Conservation (phyloP, 2,888 invertebrate genomes). For the Tiliacea aurago region DNA sequence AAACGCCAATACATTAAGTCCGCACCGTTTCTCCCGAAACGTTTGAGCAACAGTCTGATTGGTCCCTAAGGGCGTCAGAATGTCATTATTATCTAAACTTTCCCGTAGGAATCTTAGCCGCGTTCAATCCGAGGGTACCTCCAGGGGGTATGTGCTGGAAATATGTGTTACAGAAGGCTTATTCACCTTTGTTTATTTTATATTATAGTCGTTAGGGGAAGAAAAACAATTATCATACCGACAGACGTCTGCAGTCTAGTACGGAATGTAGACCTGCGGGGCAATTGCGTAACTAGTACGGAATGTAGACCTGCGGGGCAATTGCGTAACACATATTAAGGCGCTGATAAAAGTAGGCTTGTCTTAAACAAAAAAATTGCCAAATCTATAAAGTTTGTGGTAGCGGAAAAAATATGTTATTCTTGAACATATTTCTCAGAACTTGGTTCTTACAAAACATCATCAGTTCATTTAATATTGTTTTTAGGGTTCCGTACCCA, state of each 20-base stretch:
- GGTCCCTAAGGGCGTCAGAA: slow-evolving; percentile 54
- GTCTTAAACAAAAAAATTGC: too few relatives aligned
- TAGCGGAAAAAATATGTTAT: too few relatives aligned
- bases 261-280: neutral
- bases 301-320: neutral
- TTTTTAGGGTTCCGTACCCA: too few relatives aligned
- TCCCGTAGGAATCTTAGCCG: slow-evolving; percentile 53
- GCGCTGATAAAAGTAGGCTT: too few relatives aligned
- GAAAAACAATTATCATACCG: too few relatives aligned
- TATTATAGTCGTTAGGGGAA: neutral
- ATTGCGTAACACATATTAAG: too few relatives aligned
- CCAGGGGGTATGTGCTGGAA: neutral
- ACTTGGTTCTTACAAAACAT: too few relatives aligned
- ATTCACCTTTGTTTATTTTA: neutral
- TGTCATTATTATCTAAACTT: slow-evolving; percentile 63
- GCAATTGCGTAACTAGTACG: neutral
- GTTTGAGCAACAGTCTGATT: slow-evolving; percentile 54
- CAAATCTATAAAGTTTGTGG: too few relatives aligned
- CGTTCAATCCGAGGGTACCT: slow-evolving; percentile 34
- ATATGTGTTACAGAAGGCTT: slow-evolving; percentile 40
- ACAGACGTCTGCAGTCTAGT: neutral
- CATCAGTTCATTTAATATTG: too few relatives aligned
- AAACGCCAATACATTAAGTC: slow-evolving; percentile 55
- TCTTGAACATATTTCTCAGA: too few relatives aligned
- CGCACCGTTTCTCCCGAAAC: slow-evolving; percentile 54